Percentiles rank a stretch among this genome's conserved stretches.
Evolutionary conservation across 2,797 vertebrate species (phyloP).

Genomic region (Eremophila alpestris): DNA sequence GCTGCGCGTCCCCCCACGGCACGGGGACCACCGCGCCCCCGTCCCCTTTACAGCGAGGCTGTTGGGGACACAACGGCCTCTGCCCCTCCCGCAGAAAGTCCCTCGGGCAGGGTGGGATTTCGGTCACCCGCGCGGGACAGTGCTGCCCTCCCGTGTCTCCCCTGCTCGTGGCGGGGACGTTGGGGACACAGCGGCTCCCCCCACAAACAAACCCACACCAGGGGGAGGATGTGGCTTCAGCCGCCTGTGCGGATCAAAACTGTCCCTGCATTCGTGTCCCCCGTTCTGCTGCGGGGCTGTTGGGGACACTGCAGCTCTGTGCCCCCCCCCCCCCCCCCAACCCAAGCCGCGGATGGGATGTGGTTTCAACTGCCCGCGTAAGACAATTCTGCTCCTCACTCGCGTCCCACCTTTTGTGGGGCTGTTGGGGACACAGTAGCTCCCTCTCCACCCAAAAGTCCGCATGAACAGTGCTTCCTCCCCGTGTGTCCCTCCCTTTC

Average conservation of each 20-base stretch:
- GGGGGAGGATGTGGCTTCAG: not conserved
- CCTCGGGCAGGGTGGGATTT: not conserved
- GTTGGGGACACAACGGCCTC: not conserved
- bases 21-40: not conserved
- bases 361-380: not conserved
- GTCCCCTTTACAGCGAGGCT: accelerated
- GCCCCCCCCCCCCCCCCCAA: too few species aligned
- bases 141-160: not conserved
- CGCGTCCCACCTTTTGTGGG: not conserved
- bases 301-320: too few species aligned
- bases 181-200: not conserved
- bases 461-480: not conserved
- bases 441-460: not conserved
- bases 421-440: not conserved
- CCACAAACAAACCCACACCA: not conserved
- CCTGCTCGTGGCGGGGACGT: not conserved
- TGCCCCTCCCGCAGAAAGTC: not conserved
- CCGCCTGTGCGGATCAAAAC: not conserved
- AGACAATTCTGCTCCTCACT: not conserved
- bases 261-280: not conserved
- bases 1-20: not conserved
- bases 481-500: not conserved
- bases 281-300: not conserved
- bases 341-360: not conserved
- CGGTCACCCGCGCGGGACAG: not conserved